Base-by-base conservation (phyloP, 2,113 vertebrate species). In the Muntiacus muntjak region DNA sequence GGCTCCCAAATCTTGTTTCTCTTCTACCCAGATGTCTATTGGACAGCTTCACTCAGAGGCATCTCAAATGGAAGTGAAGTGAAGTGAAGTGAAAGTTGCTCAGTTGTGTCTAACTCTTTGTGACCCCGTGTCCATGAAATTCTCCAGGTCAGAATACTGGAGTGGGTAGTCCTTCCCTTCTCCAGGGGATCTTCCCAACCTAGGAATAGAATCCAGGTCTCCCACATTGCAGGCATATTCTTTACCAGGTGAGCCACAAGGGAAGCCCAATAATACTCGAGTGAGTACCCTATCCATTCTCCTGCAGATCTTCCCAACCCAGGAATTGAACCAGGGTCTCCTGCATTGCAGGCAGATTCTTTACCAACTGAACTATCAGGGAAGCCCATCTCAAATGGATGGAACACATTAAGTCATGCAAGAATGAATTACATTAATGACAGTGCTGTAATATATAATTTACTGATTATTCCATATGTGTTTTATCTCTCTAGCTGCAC, bases 121-220 rank as follows among this genome's bases (percentile, higher is more conserved):
- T 0, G 0, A 23, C n/a, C 19, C 5, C n/a, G 3, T 12, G 67
- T 23, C 67, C 67, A 40, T 74, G 19, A 74, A 12, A 74, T 13
- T 74, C n/a, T 74, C n/a, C 19, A 6, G 19, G n/a, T 74, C 67
- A 74, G 67, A 74, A 40, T 40, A 23, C 10, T 74, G 67, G 67
- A 13, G 19, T 40, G n/a, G n/a, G 67, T 12, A 71, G n/a, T n/a
- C 19, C n/a, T 71, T 71, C 67, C 67, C n/a, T 71, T 71, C 67
- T 40, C 5, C 67, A 36, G n/a, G 67, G 33, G 10, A 36, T 40
- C n/a, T 36, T 71, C n/a, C n/a, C 19, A 71, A 71, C 9, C n/a
- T 10, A 23, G n/a, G n/a, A 71, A 36, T 1, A 11, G 9, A 40
- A 71, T 17, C n/a, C 19, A 40, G n/a, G 67, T 40, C 19, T 71